Evolutionary conservation across 2,113 vertebrate genomes (phyloP).

Genomic region (Calypte anna): DNA sequence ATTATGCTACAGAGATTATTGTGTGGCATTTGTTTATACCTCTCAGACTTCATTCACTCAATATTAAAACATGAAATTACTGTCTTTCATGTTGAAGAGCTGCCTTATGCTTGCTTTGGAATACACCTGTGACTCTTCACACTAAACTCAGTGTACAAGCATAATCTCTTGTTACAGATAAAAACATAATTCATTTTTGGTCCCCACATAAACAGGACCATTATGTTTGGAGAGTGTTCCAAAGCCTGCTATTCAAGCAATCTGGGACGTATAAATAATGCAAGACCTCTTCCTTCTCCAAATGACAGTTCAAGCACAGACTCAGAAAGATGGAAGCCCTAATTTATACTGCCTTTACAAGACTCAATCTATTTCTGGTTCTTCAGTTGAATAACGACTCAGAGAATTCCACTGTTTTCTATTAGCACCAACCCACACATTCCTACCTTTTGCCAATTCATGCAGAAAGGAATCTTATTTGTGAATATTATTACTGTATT

Average conservation of each 20-base stretch:
- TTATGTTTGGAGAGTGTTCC: constrained; percentile 73
- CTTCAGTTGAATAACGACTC: constrained; percentile 82
- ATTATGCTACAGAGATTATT: background rate
- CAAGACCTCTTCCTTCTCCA: constrained; percentile 73
- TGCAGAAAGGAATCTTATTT: background rate
- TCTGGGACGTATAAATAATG: constrained; percentile 91
- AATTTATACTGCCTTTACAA: constrained; percentile 72
- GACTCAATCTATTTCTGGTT: constrained; percentile 84
- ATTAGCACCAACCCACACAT: background rate
- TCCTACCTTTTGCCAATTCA: background rate
- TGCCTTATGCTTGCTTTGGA: background rate
- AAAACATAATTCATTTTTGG: constrained; percentile 67
- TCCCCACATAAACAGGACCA: constrained; percentile 73
- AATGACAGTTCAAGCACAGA: constrained; percentile 76
- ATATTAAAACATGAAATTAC: background rate
- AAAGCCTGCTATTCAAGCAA: constrained; percentile 77
- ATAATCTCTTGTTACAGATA: constrained; percentile 47
- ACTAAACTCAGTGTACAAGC: background rate
- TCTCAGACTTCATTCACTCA: background rate
- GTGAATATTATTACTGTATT: constrained; percentile 9
- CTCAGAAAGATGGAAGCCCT: constrained; percentile 65
- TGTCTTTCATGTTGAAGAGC: background rate
- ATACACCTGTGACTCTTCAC: constrained; percentile 4
- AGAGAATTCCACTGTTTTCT: constrained; percentile 73
- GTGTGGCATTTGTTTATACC: background rate